Conservation (phyloP, 2,888 invertebrate genomes). For the Caenorhabditis macrosperma region DNA sequence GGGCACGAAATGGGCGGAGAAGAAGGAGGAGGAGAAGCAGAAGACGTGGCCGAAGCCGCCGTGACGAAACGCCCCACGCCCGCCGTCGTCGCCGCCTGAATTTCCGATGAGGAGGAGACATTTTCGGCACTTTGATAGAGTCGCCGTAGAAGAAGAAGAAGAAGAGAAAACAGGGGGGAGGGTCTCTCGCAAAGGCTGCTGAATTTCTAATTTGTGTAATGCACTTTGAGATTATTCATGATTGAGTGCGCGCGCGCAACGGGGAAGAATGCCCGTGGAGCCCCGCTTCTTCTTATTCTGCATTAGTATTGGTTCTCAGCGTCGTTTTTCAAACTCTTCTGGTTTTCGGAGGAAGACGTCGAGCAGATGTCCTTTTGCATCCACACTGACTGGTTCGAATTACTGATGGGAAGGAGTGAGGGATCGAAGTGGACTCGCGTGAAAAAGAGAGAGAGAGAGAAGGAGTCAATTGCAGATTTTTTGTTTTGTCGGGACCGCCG, state of each 20-base stretch:
- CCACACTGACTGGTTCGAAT: conserved; percentile 32
- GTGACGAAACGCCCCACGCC: conserved; percentile 39
- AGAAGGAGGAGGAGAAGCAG: conserved; percentile 32
- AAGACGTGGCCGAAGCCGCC: conserved; percentile 27
- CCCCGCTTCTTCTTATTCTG: conserved; percentile 8
- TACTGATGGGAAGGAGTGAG: neutral
- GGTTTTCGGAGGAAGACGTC: neutral
- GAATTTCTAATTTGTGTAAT: conserved; percentile 40
- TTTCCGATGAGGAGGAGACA: conserved; percentile 53
- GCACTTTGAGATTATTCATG: conserved; percentile 39
- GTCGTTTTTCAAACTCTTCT: conserved; percentile 22
- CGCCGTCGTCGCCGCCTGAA: conserved; percentile 37
- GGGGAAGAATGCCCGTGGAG: neutral
- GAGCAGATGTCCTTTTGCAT: conserved; percentile 18
- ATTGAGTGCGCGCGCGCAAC: neutral
- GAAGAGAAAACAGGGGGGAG: conserved; percentile 4
- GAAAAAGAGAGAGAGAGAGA: conserved; percentile 14
- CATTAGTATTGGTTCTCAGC: conserved; percentile 15
- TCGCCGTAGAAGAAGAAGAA: conserved; percentile 15
- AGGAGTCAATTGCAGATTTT: conserved; percentile 32
- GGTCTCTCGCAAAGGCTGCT: neutral
- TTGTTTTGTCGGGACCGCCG: conserved; percentile 33
- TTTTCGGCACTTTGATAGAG: conserved; percentile 53
- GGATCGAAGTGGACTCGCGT: conserved; percentile 1
- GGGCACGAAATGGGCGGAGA: conserved; percentile 39